Evolutionary conservation across 2,888 invertebrate genomes (phyloP), one percentile per base, ranked within the genome.

Genomic region (Empis livida): DNA sequence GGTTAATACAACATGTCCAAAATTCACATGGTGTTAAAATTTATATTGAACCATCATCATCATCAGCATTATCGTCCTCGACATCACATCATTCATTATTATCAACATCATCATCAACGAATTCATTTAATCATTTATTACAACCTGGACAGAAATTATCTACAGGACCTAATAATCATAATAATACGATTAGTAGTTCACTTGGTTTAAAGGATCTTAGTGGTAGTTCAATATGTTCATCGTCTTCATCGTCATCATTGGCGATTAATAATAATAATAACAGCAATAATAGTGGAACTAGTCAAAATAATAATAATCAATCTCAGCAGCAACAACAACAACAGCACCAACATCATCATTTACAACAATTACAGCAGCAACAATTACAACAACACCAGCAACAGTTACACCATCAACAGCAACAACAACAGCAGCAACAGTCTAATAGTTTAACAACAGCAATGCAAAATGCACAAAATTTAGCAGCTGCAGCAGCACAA

Each of bases 11-110:
- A 65, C 96, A 96, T 68, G 94, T 89, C 27, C 95, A 96, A 68
- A 86, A 87, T 61, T 82, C 85, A 50, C 96, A 96, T 63, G 94
- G 94, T 16, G 84, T 95, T 52, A 88, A 91, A 68, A 89, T 96
- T 61, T 96, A 93, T 74, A 78, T 85, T 45, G 88, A 88, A 59
- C 73, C 74, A 46, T 46, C 52, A 31, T 47, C 53, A 42, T 51
- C 56, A 27, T 53, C 57, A 30, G 49, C 54, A 9, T 44, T 52
- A 38, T 47, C 51, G 27, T 43, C 54, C 43, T 51, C 49, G 37
- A 48, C 44, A 48, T 55, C 53, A 44, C 52, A 44, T 41, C 51
- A 48, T 46, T 44, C 47, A 27, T 39, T 49, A 13, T 30, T 49
- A 47, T 45, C 59, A 52, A 45, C 53, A 15, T 52, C 53, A 23